Percentiles rank a stretch among this genome's conserved stretches.
These are phyloP conservation scores for Pandemis corylana DNA, from an alignment of 2,888 invertebrate genomes.

Conservation along the genomic window DNA sequence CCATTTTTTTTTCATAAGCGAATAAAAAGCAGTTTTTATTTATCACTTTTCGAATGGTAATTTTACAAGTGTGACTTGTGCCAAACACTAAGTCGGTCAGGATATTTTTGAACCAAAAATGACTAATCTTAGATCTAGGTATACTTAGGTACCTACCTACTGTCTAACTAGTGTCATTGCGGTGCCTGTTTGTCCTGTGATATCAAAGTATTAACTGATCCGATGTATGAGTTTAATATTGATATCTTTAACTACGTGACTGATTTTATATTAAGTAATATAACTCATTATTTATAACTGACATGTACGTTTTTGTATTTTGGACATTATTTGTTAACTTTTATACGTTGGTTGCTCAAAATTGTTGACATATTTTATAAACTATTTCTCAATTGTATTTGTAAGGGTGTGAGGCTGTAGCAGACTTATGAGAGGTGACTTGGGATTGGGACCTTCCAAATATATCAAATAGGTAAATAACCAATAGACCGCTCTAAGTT, in stretches of 20 bases:
- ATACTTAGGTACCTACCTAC: no score
- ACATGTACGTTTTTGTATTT: not conserved
- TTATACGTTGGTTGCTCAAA: conserved; percentile 13
- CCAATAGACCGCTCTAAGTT: not conserved
- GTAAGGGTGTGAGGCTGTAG: not conserved
- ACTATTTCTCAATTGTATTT: conserved; percentile 3
- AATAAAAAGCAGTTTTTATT: no score
- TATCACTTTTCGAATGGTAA: no score
- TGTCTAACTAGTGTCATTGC: no score
- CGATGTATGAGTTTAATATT: no score
- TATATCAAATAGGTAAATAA: not conserved
- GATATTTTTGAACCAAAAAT: no score
- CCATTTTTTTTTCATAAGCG: no score
- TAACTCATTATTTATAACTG: not conserved
- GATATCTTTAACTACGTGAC: not conserved
- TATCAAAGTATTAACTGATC: not conserved
- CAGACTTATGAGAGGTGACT: not conserved
- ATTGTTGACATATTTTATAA: conserved; percentile 2
- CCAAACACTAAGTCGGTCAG: no score
- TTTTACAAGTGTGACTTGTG: no score
- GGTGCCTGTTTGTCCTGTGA: not conserved
- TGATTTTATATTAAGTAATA: not conserved
- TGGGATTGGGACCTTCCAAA: no score
- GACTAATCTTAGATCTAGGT: no score
- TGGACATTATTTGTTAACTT: not conserved